Evolutionary conservation across 2,113 vertebrate genomes (phyloP), one percentile per base, ranked within the genome.

Genomic region (Deroptyus accipitrinus): DNA sequence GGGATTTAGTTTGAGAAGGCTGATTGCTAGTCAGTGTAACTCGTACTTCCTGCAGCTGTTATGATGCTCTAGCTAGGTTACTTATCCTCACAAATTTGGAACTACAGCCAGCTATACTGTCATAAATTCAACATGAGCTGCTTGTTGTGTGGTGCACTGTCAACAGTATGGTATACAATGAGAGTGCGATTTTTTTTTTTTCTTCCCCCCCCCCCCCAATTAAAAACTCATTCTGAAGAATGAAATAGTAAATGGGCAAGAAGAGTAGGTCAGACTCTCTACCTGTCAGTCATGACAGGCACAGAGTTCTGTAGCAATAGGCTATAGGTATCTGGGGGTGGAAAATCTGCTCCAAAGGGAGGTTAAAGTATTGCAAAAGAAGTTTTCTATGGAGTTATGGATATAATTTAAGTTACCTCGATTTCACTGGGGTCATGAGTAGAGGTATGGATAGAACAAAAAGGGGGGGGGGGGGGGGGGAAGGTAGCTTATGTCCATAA

Each of bases 31-130:
- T 48, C 24, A 28, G 25, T 11, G 41, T 49, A 76, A 48, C 24
- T 88, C 44, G 73, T 52, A 33, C 74, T 70, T 69, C 30, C 10
- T 80, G 52, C 33, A 86, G 66, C 61, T 91, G 27, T 68, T 79
- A 7, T 0, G 0, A 24, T 55, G 52, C 52, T 82, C 33, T 13
- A 80, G 41, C 6, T 48, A 5, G 15, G 20, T 78, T 67, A n/a
- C 37, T 76, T 89, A 87, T 41, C 44, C 19, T 95, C 24, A 48
- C 27, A 64, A 59, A 62, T 61, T 11, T 61, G 48, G 89, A 85
- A 52, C 39, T 77, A 28, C 5, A n/a, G n/a, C 6, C 51, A 67
- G 30, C 87, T 69, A 35, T 15, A 39, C 30, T 30, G 5, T 64
- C 31, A 54, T 25, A 62, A 87, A 73, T 67, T 57, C 51, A 73